phyloP scores from a whole-genome alignment of 2,113 vertebrate genomes.

The Nansenia antarctica region DNA sequence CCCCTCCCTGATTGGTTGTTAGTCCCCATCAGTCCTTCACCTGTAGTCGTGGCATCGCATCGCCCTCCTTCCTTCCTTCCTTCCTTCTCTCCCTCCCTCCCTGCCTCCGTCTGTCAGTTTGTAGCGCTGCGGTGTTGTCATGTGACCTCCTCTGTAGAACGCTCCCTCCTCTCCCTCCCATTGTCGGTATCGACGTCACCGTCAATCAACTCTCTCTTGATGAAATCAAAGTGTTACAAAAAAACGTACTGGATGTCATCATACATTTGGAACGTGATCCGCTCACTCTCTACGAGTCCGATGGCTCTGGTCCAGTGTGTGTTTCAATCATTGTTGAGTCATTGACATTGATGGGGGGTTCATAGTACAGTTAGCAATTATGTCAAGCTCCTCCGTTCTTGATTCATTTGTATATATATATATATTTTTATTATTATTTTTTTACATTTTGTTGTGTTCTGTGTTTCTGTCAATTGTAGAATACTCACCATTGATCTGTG shows the following conservation, averaged over 20 bases:
- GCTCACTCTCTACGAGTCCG: too few relatives aligned
- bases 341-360: background rate
- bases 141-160: background rate
- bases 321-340: background rate
- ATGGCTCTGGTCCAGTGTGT: background rate
- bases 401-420: too few relatives aligned
- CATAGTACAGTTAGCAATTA: too few relatives aligned
- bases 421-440: too few relatives aligned
- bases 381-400: background rate
- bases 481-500: background rate
- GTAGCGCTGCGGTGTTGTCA: background rate
- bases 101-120: constrained; percentile 44
- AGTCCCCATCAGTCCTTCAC: constrained; percentile 57
- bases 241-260: background rate
- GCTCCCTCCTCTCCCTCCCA: constrained; percentile 25
- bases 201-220: too few relatives aligned
- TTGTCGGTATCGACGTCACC: background rate
- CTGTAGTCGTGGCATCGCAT: constrained; percentile 34
- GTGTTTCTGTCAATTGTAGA: background rate
- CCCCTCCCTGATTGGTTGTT: constrained; percentile 49
- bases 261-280: background rate
- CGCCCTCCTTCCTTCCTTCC: constrained; percentile 35
- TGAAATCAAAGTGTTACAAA: background rate
- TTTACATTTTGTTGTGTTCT: background rate
- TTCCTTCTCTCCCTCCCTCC: constrained; percentile 17